Base-by-base conservation (phyloP, 2,113 vertebrate genomes). In the Tupaia tana region DNA sequence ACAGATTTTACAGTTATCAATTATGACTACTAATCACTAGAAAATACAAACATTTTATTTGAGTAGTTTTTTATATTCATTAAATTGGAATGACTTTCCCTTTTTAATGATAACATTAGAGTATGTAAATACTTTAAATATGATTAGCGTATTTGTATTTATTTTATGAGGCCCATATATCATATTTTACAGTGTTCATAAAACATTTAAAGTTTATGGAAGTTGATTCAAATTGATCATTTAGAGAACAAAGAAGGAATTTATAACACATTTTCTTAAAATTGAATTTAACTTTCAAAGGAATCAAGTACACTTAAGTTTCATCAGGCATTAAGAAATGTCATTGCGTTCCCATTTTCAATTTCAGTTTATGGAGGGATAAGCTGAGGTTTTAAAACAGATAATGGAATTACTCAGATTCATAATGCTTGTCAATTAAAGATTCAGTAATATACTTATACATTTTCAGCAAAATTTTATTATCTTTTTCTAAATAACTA, bases 201-300 rank as follows among this genome's bases (percentile, higher is more conserved):
- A 18, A 82, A 52, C 6, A 86, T 56, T 86, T 52, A n/a, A 89
- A 86, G 61, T 75, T 96, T 86, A 64, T 34, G 15, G 29, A 92
- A 52, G 19, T 7, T 56, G 34, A 86, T 22, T 79, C 5, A 93
- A 63, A 79, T 31, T 82, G 0, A 8, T 59, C 3, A 31, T 93
- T 93, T 77, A 91, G 67, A 92, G 73, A 69, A 13, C 15, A 79
- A 79, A 58, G 25, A 8, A 92, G 10, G 15, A n/a, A 79, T 73
- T 79, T 12, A 31, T 69, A 27, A 82, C 27, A 83, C 54, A 63
- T 82, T 77, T 16, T 22, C 34, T 56, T 63, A 83, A 91, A 86
- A 73, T 22, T 73, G 4, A 92, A 94, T 82, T 81, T 61, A 69
- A 77, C 15, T 80, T 83, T 88, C 59, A 61, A 80, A 81, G 9